phyloP scores from a whole-genome alignment of 1,140 invertebrate genomes.

The Drosophila nigromelanica region DNA sequence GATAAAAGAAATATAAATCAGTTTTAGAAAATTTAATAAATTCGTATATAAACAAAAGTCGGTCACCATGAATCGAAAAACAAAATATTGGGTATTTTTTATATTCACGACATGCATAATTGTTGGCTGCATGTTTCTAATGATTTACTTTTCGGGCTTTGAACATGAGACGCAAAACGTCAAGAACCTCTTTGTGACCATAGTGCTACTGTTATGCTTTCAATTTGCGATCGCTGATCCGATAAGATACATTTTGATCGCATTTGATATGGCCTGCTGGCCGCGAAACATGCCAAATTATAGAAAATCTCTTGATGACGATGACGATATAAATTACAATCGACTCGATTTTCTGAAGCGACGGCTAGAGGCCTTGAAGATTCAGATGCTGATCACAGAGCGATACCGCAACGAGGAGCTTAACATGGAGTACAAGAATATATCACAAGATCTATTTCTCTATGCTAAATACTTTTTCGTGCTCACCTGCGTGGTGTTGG shows the following conservation, averaged over 20 bases:
- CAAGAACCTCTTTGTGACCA: constrained; percentile 37
- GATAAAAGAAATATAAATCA: too few species aligned
- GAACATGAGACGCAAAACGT: constrained; percentile 36
- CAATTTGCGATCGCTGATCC: constrained; percentile 37
- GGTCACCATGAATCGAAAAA: not conserved
- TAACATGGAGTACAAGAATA: constrained; percentile 50
- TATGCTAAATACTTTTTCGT: constrained; percentile 54
- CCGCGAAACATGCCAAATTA: constrained; percentile 5
- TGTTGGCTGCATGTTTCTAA: not conserved
- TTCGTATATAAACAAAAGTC: too few species aligned
- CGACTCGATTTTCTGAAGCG: constrained; percentile 44
- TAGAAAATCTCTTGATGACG: not conserved
- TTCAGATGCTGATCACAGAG: constrained; percentile 54
- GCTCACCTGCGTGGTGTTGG: constrained; percentile 37
- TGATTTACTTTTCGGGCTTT: constrained; percentile 26
- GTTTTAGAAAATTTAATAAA: not conserved
- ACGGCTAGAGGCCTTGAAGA: constrained; percentile 25
- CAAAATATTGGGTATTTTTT: not conserved
- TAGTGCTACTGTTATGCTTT: constrained; percentile 34
- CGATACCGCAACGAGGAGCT: constrained; percentile 52
- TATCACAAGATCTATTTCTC: constrained; percentile 49
- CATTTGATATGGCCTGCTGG: constrained; percentile 54
- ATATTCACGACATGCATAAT: not conserved
- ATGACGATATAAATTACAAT: constrained; percentile 2
- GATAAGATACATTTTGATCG: constrained; percentile 22